These are phyloP conservation scores for Ptychadena robeensis DNA, from an alignment of 2,797 vertebrate species.

Conservation along the genomic window DNA sequence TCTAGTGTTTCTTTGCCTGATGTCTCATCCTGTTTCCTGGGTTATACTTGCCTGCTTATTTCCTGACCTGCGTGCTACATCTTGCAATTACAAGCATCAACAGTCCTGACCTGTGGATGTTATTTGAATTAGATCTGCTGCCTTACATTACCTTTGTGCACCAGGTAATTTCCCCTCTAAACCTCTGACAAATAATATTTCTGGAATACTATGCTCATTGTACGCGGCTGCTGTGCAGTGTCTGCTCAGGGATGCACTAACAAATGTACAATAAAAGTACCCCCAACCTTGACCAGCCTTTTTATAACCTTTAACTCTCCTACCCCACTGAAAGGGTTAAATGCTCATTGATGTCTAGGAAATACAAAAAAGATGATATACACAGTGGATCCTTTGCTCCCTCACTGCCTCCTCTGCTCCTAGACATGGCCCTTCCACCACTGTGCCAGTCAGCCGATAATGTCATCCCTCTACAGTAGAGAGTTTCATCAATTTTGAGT, in stretches of 20 bases:
- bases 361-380: too few relatives aligned
- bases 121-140: slow-evolving; percentile 2
- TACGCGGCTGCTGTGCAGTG: neutral
- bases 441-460: too few relatives aligned
- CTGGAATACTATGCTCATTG: neutral
- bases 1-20: neutral
- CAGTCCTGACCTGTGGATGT: neutral
- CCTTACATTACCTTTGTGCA: neutral
- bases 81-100: neutral
- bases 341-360: too few relatives aligned
- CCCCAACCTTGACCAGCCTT: neutral
- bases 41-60: neutral
- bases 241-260: neutral
- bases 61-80: neutral
- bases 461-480: too few relatives aligned
- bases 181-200: neutral
- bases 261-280: neutral
- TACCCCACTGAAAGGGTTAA: too few relatives aligned
- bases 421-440: too few relatives aligned
- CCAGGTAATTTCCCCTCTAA: neutral
- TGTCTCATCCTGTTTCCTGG: slow-evolving; percentile 11
- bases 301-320: neutral
- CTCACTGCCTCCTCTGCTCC: too few relatives aligned
- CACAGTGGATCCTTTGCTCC: too few relatives aligned
- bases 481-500: too few relatives aligned